These are phyloP conservation scores for Tenthredo livida DNA, from an alignment of 2,888 invertebrate genomes.

Conservation along the genomic window DNA sequence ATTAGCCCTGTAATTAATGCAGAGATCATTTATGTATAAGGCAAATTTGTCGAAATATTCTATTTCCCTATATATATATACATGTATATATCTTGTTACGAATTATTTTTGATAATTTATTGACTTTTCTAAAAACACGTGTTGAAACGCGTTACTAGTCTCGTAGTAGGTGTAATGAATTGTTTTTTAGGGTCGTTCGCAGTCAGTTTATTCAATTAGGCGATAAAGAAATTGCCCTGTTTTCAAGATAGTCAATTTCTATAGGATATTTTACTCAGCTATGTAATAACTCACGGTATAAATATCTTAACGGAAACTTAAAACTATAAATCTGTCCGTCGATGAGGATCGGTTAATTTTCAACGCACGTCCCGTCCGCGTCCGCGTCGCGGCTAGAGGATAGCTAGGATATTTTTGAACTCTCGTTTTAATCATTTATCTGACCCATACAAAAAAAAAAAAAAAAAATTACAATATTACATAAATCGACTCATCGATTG, in stretches of 20 bases:
- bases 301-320: constrained; percentile 17
- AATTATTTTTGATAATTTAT: neutral
- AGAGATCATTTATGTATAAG: too few relatives aligned
- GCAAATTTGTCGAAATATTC: neutral
- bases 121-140: neutral
- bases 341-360: constrained; percentile 6
- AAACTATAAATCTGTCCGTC: constrained; percentile 27
- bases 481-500: neutral
- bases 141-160: neutral
- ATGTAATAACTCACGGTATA: neutral
- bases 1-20: neutral
- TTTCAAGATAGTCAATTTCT: constrained; percentile 13
- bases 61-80: neutral
- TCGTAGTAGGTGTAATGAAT: neutral
- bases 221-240: constrained; percentile 16
- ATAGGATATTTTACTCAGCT: neutral
- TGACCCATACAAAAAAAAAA: neutral
- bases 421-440: neutral
- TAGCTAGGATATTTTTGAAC: neutral
- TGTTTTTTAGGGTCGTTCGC: neutral
- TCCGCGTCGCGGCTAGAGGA: neutral
- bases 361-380: neutral
- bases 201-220: neutral
- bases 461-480: neutral
- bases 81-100: neutral